phyloP scores from a whole-genome alignment of 2,797 vertebrate genomes.

The Acrocephalus scirpaceus region DNA sequence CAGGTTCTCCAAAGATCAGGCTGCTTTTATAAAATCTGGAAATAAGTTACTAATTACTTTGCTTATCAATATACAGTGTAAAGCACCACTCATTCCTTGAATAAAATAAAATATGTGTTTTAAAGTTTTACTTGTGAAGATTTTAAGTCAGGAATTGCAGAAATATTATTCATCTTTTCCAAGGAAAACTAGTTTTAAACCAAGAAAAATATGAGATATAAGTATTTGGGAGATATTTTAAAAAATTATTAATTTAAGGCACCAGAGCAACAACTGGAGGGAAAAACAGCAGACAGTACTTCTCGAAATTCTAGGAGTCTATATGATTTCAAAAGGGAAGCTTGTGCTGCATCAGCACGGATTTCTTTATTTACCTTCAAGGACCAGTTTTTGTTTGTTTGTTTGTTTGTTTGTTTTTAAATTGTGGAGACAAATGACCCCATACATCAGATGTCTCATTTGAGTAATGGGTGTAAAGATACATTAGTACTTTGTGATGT shows the following conservation, averaged over 20 bases:
- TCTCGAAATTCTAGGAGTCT: background rate
- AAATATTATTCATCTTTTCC: background rate
- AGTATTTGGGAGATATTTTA: background rate
- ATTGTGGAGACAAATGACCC: background rate
- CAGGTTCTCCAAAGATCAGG: background rate
- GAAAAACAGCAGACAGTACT: background rate
- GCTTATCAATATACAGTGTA: background rate
- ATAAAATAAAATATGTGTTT: background rate
- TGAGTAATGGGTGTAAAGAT: background rate
- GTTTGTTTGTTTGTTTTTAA: background rate
- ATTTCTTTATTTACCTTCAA: background rate
- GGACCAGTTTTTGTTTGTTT: background rate
- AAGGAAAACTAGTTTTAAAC: background rate
- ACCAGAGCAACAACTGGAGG: background rate
- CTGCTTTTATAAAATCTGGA: background rate
- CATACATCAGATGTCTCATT: background rate
- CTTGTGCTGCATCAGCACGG: background rate
- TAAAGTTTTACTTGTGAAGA: background rate
- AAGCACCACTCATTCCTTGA: background rate
- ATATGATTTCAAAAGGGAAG: background rate
- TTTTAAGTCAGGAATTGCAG: background rate
- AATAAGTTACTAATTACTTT: background rate
- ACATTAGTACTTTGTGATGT: background rate
- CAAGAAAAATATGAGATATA: background rate
- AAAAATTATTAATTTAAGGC: background rate